Percentiles rank a stretch among this genome's conserved stretches.
These are phyloP conservation scores for Eupithecia subfuscata DNA, from an alignment of 2,888 invertebrate genomes.

Conservation along the genomic window DNA sequence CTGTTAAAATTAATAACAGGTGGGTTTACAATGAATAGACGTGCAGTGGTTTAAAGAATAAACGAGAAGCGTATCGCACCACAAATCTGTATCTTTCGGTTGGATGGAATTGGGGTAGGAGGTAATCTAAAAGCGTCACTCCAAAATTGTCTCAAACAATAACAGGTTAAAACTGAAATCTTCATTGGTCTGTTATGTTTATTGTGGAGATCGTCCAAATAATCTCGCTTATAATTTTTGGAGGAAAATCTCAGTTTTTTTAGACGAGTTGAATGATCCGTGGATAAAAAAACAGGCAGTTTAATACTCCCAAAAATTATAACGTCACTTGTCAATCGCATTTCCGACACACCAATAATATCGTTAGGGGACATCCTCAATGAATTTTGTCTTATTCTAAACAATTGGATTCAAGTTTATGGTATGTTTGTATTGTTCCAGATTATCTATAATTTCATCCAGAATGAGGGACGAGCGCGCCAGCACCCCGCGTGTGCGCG, in stretches of 20 bases:
- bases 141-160: slow-evolving; percentile 9
- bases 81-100: not conserved
- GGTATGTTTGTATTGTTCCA: slow-evolving; percentile 59
- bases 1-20: not conserved
- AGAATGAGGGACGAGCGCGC: slow-evolving; percentile 85
- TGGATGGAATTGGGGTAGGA: not conserved
- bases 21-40: not conserved
- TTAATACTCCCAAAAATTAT: slow-evolving; percentile 7
- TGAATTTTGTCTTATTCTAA: not conserved
- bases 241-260: not conserved
- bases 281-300: slow-evolving; percentile 3
- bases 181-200: not conserved
- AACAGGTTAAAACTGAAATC: slow-evolving; percentile 6
- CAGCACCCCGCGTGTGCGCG: slow-evolving; percentile 86
- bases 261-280: slow-evolving; percentile 11
- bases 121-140: not conserved
- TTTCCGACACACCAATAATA: not conserved
- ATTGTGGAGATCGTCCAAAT: slow-evolving; percentile 2
- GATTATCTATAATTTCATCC: slow-evolving; percentile 51
- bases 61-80: not conserved
- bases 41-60: not conserved
- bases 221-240: not conserved
- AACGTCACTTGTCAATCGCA: not conserved
- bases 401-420: not conserved
- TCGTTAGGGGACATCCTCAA: not conserved